phyloP scores from a whole-genome alignment of 2,888 invertebrate species.

The Pseudococcus jackbeardsleyi region DNA sequence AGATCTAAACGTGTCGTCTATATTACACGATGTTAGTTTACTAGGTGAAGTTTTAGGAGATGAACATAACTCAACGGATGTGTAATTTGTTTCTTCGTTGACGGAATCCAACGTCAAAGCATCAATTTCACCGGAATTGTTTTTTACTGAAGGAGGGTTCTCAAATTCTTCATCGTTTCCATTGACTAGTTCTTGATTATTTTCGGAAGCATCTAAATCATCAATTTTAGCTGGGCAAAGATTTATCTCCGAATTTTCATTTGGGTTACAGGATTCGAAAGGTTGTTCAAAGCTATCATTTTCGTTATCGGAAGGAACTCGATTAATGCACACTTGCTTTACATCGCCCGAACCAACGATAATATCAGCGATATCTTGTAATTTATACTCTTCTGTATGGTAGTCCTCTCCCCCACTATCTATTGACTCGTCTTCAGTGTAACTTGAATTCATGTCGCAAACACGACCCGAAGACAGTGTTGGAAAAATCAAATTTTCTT shows the following conservation, averaged over 20 bases:
- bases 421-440: constrained; percentile 14
- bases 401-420: constrained; percentile 28
- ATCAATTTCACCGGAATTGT: not conserved
- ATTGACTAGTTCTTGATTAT: not conserved
- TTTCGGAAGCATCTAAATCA: not conserved
- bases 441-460: constrained; percentile 23
- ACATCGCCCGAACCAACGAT: constrained; percentile 32
- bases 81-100: not conserved
- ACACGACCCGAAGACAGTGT: not conserved
- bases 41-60: not conserved
- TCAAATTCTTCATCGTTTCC: not conserved
- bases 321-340: constrained; percentile 44
- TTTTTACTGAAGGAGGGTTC: not conserved
- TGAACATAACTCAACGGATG: not conserved
- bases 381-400: not conserved
- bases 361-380: constrained; percentile 45
- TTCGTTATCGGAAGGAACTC: constrained; percentile 5
- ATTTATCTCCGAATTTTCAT: not conserved
- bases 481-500: not conserved
- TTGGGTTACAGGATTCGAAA: not conserved
- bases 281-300: not conserved
- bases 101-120: not conserved
- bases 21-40: not conserved
- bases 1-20: not conserved
- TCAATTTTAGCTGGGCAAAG: not conserved